Conservation (phyloP, 2,797 vertebrate genomes). For the Tadarida brasiliensis region DNA sequence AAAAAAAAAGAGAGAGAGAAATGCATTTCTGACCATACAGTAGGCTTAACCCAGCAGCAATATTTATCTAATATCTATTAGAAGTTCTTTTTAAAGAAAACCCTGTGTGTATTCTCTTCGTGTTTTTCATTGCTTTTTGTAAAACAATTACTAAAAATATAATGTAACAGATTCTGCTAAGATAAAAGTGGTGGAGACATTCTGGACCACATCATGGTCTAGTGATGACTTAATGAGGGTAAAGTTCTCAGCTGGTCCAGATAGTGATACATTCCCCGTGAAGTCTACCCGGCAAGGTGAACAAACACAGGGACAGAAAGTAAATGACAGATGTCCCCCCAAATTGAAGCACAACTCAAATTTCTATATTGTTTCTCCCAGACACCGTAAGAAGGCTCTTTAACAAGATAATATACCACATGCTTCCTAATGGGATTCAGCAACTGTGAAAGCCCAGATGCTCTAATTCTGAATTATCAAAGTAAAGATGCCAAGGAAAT, state of each 20-base stretch:
- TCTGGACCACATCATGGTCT: not conserved
- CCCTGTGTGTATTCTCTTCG: not conserved
- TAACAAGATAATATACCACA: not conserved
- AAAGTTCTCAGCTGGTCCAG: not conserved
- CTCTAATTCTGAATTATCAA: not conserved
- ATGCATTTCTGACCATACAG: not conserved
- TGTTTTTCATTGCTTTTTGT: not conserved
- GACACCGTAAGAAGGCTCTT: not conserved
- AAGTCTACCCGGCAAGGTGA: not conserved
- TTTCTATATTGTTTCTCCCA: slow-evolving; percentile 8
- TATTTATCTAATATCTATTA: not conserved
- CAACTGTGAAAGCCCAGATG: slow-evolving; percentile 4
- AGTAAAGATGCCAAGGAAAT: slow-evolving; percentile 34
- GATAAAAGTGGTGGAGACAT: not conserved
- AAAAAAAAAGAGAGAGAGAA: not conserved
- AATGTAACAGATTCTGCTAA: not conserved
- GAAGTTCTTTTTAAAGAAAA: not conserved
- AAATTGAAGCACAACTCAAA: not conserved
- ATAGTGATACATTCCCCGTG: not conserved
- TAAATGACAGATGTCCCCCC: not conserved
- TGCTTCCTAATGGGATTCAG: not conserved
- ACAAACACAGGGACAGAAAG: not conserved
- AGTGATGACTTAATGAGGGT: not conserved
- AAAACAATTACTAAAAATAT: slow-evolving; percentile 38
- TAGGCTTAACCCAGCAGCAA: not conserved